These are phyloP conservation scores for Steatornis caripensis DNA, from an alignment of 2,113 vertebrate genomes.

Conservation along the genomic window DNA sequence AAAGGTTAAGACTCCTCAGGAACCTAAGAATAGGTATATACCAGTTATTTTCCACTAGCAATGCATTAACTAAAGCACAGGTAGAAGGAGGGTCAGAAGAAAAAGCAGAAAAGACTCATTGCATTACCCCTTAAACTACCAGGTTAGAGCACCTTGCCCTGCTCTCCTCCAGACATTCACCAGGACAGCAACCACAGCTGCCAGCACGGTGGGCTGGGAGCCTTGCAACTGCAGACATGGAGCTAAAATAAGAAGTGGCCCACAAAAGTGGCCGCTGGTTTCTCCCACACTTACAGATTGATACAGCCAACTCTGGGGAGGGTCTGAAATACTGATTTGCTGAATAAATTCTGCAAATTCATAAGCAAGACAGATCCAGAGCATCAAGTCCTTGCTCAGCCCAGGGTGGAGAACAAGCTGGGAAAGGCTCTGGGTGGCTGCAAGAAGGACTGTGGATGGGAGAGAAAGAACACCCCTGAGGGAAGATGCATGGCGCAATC, in stretches of 20 bases:
- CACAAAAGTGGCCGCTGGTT: neutral
- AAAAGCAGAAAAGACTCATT: neutral
- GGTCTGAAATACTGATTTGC: neutral
- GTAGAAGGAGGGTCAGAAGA: neutral
- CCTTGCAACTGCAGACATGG: neutral
- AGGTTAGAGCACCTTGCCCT: neutral
- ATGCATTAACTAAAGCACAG: neutral
- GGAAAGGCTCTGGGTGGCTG: neutral
- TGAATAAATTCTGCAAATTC: neutral
- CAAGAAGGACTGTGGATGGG: neutral
- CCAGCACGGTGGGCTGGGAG: neutral
- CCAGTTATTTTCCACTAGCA: neutral
- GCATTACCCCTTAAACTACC: neutral
- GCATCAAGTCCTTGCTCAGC: neutral
- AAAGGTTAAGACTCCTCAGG: neutral
- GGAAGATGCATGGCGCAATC: neutral
- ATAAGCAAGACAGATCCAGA: neutral
- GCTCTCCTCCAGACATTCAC: neutral
- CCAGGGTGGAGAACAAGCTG: neutral
- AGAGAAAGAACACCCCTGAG: neutral
- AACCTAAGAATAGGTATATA: neutral
- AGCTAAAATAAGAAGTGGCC: neutral
- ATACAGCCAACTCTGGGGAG: neutral
- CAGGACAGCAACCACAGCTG: neutral
- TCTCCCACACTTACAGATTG: neutral